Percentiles rank a stretch among this genome's conserved stretches.
Conservation (phyloP, 2,888 invertebrate genomes). For the Branchinecta sandiegonensis region DNA sequence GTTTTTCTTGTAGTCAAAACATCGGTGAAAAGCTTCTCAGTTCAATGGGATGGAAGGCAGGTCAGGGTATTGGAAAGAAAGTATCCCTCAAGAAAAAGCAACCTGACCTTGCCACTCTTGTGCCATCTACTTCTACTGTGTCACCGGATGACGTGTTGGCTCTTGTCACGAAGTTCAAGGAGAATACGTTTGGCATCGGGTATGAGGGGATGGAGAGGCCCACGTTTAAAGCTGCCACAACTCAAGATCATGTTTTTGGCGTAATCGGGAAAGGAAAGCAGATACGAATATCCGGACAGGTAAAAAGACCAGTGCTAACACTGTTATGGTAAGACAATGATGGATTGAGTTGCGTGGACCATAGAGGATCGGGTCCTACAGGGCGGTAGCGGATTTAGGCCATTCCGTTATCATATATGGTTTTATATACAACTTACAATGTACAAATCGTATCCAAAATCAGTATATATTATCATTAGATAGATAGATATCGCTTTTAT, state of each 20-base stretch:
- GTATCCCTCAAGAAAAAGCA: conserved; percentile 37
- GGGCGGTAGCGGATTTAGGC: too few species aligned
- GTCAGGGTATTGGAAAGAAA: conserved; percentile 63
- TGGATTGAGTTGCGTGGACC: too few species aligned
- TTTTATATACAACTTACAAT: too few species aligned
- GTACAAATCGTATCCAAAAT: too few species aligned
- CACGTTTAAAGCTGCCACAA: conserved; percentile 52
- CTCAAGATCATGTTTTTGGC: conserved; percentile 69
- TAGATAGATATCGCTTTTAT: too few species aligned
- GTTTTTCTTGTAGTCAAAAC: conserved; percentile 49
- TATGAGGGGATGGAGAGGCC: conserved; percentile 56
- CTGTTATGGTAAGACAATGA: too few species aligned
- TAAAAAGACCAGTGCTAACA: not conserved
- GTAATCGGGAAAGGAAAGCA: conserved; percentile 40
- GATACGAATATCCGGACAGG: conserved; percentile 13
- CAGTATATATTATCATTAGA: too few species aligned
- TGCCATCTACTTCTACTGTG: conserved; percentile 40
- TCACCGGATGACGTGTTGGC: conserved; percentile 69
- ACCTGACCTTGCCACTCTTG: conserved; percentile 23
- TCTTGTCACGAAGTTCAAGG: conserved; percentile 55
- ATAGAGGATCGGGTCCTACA: too few species aligned
- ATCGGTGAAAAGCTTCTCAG: conserved; percentile 70
- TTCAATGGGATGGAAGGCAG: conserved; percentile 83
- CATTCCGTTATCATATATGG: too few species aligned
- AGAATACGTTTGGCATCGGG: conserved; percentile 63